Base-by-base conservation (phyloP, 1,140 invertebrate species). In the Apis dorsata region DNA sequence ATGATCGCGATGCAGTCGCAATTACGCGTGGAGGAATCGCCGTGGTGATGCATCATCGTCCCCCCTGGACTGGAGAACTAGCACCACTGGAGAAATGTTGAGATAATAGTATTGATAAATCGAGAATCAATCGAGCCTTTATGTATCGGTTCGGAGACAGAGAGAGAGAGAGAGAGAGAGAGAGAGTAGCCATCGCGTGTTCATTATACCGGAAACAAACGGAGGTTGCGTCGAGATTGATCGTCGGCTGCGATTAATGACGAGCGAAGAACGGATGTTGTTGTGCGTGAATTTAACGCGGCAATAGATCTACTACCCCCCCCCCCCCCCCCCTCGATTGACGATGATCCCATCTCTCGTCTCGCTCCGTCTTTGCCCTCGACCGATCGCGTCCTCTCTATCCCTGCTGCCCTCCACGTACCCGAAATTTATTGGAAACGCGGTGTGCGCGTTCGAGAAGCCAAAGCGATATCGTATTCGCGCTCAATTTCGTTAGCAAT, bases 21-120 rank as follows among this genome's bases (percentile, higher is more conserved):
- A 87, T 87, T 87, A 87, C 87, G 86, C 86, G 79, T 79, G 71
- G 83, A 82, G 86, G 68, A 74, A 85, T 77, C 74, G 59, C 79
- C 44, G 66, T 34, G 79, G 84, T 74, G 85, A 86, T 86, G 76
- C 68, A 83, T 82, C 66, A 79, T 83, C 76, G 55, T 57, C 75
- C 55, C 71, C 74, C 55, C n/a, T 21, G 68, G 81, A 57, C 34
- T 34, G 34, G 34, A 34, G 34, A 57, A 77, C 76, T 79, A 60
- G 68, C 57, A 34, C 0, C n/a, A 51, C 57, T 34, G 76, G 66
- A 83, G 81, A 83, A 83, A 83, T 79, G 75, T 83, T 62, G 66
- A 83, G 81, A 83, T 83, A 83, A 83, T 83, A 83, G 75, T 78
- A 78, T 79, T 83, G 81, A 83, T 83, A 78, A 78, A 78, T 78